A percentile compares a stretch with the other conserved stretches of the same genome.
phyloP scores from a whole-genome alignment of 2,797 vertebrate species.

The Sebastes vulpes region DNA sequence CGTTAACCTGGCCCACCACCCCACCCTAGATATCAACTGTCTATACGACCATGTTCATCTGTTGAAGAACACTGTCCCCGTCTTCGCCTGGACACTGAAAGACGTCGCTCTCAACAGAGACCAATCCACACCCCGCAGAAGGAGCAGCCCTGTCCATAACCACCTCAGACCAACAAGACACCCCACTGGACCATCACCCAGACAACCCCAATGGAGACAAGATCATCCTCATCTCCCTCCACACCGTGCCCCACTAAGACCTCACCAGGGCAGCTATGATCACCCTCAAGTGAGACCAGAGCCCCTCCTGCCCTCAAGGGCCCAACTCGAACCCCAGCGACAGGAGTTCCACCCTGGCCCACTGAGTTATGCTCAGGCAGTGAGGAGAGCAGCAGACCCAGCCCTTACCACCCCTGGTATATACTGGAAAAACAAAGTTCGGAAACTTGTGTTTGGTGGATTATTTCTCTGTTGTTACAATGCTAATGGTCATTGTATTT shows the following conservation, averaged over 20 bases:
- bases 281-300: background rate
- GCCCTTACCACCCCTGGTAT: background rate
- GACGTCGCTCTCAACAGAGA: background rate
- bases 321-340: background rate
- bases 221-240: too few species aligned
- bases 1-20: background rate
- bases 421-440: too few species aligned
- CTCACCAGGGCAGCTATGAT: background rate
- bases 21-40: background rate
- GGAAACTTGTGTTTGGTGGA: too few species aligned
- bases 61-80: background rate
- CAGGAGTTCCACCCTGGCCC: too few species aligned
- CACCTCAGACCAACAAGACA: background rate
- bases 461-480: too few species aligned
- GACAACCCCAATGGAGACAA: too few species aligned
- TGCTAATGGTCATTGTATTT: too few species aligned
- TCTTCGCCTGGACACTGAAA: background rate
- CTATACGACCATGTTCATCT: background rate
- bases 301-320: background rate
- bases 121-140: background rate
- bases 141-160: background rate
- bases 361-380: background rate
- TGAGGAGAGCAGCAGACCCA: background rate
- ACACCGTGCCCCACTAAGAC: background rate
- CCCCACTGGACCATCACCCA: background rate